Percentiles rank a stretch among this genome's conserved stretches.
Conservation (phyloP, 2,113 vertebrate genomes). For the Hiodon alosoides region DNA sequence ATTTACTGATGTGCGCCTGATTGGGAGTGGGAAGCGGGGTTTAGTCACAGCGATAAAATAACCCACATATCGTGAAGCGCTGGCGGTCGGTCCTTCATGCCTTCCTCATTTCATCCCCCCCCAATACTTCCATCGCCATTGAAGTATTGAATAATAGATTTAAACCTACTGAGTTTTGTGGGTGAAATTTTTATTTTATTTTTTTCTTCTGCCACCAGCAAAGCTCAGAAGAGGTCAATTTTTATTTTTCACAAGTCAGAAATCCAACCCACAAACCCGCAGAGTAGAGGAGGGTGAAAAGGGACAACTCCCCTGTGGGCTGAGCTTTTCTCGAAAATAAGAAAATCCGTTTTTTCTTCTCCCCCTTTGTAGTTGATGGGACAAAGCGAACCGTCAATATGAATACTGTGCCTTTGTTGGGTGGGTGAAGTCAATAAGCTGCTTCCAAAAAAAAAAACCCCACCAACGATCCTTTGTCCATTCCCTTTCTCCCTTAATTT, state of each 20-base stretch:
- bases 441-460: background rate
- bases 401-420: slow-evolving; percentile 9
- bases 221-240: background rate
- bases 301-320: background rate
- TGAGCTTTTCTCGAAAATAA: background rate
- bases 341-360: slow-evolving; percentile 6
- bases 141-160: no score
- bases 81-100: background rate
- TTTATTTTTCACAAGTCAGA: background rate
- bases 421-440: background rate
- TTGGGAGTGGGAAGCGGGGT: background rate
- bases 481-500: background rate
- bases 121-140: no score
- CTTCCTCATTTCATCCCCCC: no score
- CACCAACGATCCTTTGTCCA: background rate
- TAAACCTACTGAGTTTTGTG: no score
- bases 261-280: background rate
- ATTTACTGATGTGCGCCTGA: slow-evolving; percentile 6
- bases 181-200: background rate
- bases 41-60: background rate
- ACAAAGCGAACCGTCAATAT: slow-evolving; percentile 11
- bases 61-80: background rate
- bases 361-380: slow-evolving; percentile 3
- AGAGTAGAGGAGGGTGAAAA: background rate
- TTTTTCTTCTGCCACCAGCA: background rate